Evolutionary conservation across 92 coral and sea anemone genomes (phyloP), one percentile per base, ranked within the genome.

Genomic region (Zoanthus gigantus): DNA sequence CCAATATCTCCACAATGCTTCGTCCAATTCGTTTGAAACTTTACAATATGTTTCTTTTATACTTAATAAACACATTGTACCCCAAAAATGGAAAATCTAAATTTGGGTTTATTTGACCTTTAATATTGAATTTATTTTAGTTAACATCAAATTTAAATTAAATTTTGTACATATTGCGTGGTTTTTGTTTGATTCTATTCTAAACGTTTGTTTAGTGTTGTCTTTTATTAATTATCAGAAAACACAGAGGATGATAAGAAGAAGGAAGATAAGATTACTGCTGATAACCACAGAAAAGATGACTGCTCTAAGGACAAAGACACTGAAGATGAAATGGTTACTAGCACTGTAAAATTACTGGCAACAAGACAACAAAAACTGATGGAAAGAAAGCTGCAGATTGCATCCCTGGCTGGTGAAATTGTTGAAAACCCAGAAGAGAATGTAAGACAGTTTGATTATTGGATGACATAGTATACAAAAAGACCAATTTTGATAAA

Each of bases 361-460:
- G 85, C 75, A 9, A 47, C 74, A 6, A 81, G 85, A 44, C 63
- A 81, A 13, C 85, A 81, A 23, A 81, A 81, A 67, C 60, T 81
- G 61, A 66, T 66, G 75, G 85, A 81, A 13, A 81, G 85, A 67
- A 81, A 81, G 30, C 28, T 37, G 47, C 71, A 31, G 31, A 81
- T 81, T 66, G 76, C 85, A 44, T 66, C 75, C 52, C 75, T 81
- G 75, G 85, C 85, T 15, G 65, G 76, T 7, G 85, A 81, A 18
- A 14, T 81, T 10, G 58, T 81, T 34, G 85, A 81, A 66, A 81
- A 66, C 28, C 85, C 85, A 4, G 85, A 81, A 44, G 85, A 81
- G 12, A 81, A 81, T 47, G 85, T 81, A 66, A 18, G 75, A 47
- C 23, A 45, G 37, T 37, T 11, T 48, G 48, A 12, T 74, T 74